Conservation (phyloP, 2,888 invertebrate genomes). For the Pimpla rufipes region DNA sequence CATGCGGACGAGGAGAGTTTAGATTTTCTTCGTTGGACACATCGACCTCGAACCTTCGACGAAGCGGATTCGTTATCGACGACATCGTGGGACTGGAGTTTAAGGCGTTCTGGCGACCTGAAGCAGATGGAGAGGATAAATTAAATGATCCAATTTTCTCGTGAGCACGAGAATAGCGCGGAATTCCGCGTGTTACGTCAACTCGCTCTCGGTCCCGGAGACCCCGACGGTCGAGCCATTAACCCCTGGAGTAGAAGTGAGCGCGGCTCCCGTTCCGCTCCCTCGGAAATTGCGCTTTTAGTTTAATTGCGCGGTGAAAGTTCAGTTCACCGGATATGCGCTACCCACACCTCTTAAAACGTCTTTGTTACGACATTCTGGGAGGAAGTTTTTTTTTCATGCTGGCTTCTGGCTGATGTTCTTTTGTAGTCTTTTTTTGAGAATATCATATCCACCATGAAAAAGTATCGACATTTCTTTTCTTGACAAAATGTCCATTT, state of each 20-base stretch:
- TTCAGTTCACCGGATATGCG: constrained; percentile 72
- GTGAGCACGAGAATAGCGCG: constrained; percentile 44
- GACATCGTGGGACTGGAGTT: constrained; percentile 1
- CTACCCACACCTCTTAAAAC: constrained; percentile 28
- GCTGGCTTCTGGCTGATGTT: not conserved
- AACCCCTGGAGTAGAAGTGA: constrained; percentile 72
- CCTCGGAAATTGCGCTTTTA: constrained; percentile 75
- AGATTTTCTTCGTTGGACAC: not conserved
- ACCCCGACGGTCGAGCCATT: constrained; percentile 73
- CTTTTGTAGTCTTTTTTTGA: not conserved
- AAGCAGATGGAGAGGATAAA: constrained; percentile 8
- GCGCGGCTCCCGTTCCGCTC: constrained; percentile 66
- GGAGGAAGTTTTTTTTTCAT: not conserved
- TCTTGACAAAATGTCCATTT: too few species aligned
- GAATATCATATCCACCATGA: too few species aligned
- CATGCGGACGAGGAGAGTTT: constrained; percentile 1
- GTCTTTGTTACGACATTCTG: constrained; percentile 15
- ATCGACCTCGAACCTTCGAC: not conserved
- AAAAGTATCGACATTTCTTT: too few species aligned
- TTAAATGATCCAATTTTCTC: constrained; percentile 44
- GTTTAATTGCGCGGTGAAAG: constrained; percentile 80
- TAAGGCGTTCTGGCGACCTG: not conserved
- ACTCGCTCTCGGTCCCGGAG: constrained; percentile 57
- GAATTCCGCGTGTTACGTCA: constrained; percentile 70
- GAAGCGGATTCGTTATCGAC: not conserved